Percentiles rank a stretch among this genome's conserved stretches.
Evolutionary conservation across 2,797 vertebrate genomes (phyloP).

Genomic region (Bovichtus diacanthus): DNA sequence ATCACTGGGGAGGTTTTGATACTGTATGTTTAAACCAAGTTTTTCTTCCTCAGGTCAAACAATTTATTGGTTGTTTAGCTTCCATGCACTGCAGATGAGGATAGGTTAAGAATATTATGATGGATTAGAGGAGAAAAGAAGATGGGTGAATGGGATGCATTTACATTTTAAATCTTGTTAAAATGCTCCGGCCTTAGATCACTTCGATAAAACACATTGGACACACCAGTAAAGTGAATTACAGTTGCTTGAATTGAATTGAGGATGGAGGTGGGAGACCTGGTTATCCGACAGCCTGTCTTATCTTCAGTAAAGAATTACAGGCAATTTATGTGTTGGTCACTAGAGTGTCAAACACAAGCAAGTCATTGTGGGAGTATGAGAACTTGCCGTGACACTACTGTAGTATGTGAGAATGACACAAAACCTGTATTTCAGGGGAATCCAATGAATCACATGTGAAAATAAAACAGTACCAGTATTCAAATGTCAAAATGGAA

Average conservation of each 20-base stretch:
- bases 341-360: constrained; percentile 17
- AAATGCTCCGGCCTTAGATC: constrained; percentile 27
- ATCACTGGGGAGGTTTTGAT: constrained; percentile 31
- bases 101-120: constrained; percentile 28
- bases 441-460: constrained; percentile 27
- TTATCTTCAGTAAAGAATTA: constrained; percentile 27
- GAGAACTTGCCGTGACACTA: background rate
- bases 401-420: background rate
- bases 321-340: constrained; percentile 14
- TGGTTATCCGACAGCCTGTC: constrained; percentile 12
- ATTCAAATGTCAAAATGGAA: constrained; percentile 29
- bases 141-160: constrained; percentile 18
- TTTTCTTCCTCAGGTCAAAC: constrained; percentile 32
- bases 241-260: constrained; percentile 27
- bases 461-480: constrained; percentile 14
- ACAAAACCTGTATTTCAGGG: constrained; percentile 34
- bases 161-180: constrained; percentile 42
- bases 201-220: constrained; percentile 39
- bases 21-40: constrained; percentile 4
- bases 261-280: constrained; percentile 11
- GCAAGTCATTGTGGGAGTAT: background rate
- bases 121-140: constrained; percentile 27
- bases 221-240: constrained; percentile 49
- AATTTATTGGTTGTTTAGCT: constrained; percentile 21
- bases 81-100: constrained; percentile 43